These are phyloP conservation scores for Etheostoma spectabile DNA, from an alignment of 2,113 vertebrate genomes.

Conservation along the genomic window DNA sequence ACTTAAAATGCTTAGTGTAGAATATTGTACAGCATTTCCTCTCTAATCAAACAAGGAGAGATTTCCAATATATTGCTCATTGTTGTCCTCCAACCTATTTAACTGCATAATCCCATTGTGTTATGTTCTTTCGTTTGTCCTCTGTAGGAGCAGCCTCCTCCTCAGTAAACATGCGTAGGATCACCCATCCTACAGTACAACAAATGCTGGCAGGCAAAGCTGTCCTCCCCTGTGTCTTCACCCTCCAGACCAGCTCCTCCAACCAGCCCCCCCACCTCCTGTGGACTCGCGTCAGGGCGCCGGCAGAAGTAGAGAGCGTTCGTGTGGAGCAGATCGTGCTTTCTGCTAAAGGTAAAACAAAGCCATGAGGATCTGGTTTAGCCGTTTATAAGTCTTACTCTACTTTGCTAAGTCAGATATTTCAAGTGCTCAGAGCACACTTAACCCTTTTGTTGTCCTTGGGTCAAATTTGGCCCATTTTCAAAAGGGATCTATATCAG, in stretches of 20 bases:
- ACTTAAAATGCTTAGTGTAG: not conserved
- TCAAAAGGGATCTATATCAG: too few species aligned
- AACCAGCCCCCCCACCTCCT: constrained; percentile 83
- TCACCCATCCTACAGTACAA: constrained; percentile 78
- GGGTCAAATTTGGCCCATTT: too few species aligned
- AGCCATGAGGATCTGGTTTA: not conserved
- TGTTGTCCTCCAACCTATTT: constrained; percentile 10
- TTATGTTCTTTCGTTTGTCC: not conserved
- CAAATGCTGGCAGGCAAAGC: constrained; percentile 87
- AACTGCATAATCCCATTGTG: constrained; percentile 14
- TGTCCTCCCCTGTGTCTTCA: constrained; percentile 91
- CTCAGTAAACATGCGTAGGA: constrained; percentile 86
- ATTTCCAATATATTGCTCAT: not conserved
- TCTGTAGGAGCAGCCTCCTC: constrained; percentile 79
- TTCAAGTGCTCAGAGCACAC: too few species aligned
- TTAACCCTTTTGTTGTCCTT: too few species aligned
- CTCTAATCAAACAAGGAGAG: constrained; percentile 7
- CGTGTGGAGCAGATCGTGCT: constrained; percentile 86
- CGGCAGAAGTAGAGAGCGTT: constrained; percentile 66
- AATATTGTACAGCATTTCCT: not conserved
- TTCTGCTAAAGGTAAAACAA: constrained; percentile 86
- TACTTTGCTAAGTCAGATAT: too few species aligned
- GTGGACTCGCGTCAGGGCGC: constrained; percentile 88
- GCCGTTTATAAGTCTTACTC: not conserved
- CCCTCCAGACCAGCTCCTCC: constrained; percentile 71